Conservation (phyloP, 1,140 invertebrate species). For the Drosophila setifemur region DNA sequence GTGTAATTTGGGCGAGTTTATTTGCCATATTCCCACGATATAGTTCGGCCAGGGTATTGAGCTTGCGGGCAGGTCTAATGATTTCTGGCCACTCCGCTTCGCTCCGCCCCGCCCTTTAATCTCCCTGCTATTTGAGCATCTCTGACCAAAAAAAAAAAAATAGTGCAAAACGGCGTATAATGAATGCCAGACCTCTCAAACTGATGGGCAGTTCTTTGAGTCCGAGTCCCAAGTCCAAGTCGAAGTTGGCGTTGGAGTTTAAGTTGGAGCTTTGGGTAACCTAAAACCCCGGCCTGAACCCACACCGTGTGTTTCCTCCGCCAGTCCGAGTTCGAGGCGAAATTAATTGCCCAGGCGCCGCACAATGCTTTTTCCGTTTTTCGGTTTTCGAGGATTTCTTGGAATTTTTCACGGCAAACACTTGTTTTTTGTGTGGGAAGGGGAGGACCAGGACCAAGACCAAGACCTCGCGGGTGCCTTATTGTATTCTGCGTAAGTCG, state of each 20-base stretch:
- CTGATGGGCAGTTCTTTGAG: conserved; percentile 47
- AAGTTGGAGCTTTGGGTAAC: conserved; percentile 46
- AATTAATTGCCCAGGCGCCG: conserved; percentile 78
- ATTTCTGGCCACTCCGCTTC: conserved; percentile 45
- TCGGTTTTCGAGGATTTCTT: conserved; percentile 52
- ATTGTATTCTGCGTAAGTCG: conserved; percentile 72
- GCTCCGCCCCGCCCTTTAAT: conserved; percentile 18
- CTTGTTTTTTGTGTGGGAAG: conserved; percentile 60
- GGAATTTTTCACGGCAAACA: conserved; percentile 68
- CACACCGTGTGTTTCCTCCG: conserved; percentile 39
- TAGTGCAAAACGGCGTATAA: conserved; percentile 78
- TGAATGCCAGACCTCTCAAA: conserved; percentile 65
- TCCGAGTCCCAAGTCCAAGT: background rate
- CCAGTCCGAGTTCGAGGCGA: conserved; percentile 4
- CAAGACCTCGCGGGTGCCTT: conserved; percentile 31
- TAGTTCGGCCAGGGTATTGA: conserved; percentile 62
- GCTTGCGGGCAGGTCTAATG: conserved; percentile 74
- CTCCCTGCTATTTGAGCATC: conserved; percentile 12
- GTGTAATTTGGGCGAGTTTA: conserved; percentile 76
- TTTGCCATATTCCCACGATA: conserved; percentile 80
- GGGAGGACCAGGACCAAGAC: too few species aligned
- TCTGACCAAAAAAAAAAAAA: conserved; percentile 58
- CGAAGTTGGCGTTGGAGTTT: too few species aligned
- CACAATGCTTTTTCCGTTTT: conserved; percentile 64
- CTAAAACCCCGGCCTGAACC: conserved; percentile 56